phyloP scores from a whole-genome alignment of 2,797 vertebrate genomes.

The Valencia hispanica region DNA sequence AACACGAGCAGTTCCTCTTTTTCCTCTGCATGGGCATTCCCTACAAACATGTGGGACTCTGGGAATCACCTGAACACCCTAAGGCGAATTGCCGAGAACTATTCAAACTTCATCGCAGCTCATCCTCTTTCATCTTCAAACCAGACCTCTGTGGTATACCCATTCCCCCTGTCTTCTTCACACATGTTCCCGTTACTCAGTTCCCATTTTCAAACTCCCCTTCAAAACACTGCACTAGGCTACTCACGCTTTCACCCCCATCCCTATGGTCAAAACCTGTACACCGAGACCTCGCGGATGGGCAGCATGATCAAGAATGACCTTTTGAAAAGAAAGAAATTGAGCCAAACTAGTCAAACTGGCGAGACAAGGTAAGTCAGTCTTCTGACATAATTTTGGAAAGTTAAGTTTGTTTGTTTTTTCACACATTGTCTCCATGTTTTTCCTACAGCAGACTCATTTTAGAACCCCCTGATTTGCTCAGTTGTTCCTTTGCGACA shows the following conservation, averaged over 20 bases:
- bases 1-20: conserved; percentile 34
- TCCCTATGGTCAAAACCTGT: conserved; percentile 52
- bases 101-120: conserved; percentile 62
- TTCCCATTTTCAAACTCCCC: conserved; percentile 60
- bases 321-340: conserved; percentile 56
- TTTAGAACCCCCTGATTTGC: conserved; percentile 60
- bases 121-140: conserved; percentile 54
- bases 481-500: conserved; percentile 65
- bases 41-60: conserved; percentile 65
- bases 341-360: conserved; percentile 40
- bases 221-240: conserved; percentile 55
- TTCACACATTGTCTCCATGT: conserved; percentile 45
- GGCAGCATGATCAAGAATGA: conserved; percentile 58
- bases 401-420: conserved; percentile 27
- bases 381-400: conserved; percentile 35
- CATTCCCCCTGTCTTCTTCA: conserved; percentile 59
- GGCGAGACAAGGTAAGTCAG: conserved; percentile 73
- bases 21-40: conserved; percentile 51
- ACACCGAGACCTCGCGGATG: conserved; percentile 39
- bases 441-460: conserved; percentile 54
- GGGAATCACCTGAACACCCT: conserved; percentile 54
- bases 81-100: conserved; percentile 65
- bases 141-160: conserved; percentile 58
- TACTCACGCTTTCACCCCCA: conserved; percentile 58
- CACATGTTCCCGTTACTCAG: conserved; percentile 69